phyloP scores from a whole-genome alignment of 2,113 vertebrate species.

The Hipposideros armiger region DNA sequence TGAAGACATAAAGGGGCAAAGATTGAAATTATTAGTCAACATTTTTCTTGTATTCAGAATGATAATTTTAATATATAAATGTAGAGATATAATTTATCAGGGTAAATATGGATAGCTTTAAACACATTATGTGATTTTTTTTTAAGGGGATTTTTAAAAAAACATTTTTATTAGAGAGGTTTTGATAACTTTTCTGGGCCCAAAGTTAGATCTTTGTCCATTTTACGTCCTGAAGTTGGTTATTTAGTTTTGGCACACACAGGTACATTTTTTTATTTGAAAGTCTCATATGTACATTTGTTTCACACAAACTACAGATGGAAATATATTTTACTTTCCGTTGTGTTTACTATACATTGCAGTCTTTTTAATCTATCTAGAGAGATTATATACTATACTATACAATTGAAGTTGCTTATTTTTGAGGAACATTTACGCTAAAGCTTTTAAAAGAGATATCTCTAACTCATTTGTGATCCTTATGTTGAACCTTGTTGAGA shows the following conservation, averaged over 20 bases:
- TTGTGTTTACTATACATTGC: slow-evolving; percentile 30
- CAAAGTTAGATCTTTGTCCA: slow-evolving; percentile 71
- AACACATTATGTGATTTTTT: slow-evolving; percentile 72
- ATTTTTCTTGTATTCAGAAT: slow-evolving; percentile 67
- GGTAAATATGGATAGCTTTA: slow-evolving; percentile 40
- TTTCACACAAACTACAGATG: slow-evolving; percentile 53
- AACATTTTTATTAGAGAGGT: slow-evolving; percentile 61
- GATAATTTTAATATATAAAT: slow-evolving; percentile 62
- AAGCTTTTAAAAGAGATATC: slow-evolving; percentile 58
- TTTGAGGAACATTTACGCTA: slow-evolving; percentile 54
- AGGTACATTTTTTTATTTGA: slow-evolving; percentile 66
- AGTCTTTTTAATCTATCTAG: slow-evolving; percentile 57
- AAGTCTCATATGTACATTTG: slow-evolving; percentile 66
- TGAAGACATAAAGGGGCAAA: slow-evolving; percentile 68
- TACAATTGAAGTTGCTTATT: slow-evolving; percentile 66
- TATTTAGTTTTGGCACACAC: slow-evolving; percentile 82
- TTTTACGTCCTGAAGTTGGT: slow-evolving; percentile 76
- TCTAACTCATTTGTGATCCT: slow-evolving; percentile 16
- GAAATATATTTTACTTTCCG: slow-evolving; percentile 81
- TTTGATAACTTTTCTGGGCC: slow-evolving; percentile 81
- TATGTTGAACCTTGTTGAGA: slow-evolving; percentile 36
- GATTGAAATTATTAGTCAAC: slow-evolving; percentile 57
- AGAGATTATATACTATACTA: slow-evolving; percentile 14
- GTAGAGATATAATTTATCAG: background rate
- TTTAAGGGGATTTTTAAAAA: background rate